Percentiles rank a stretch among this genome's conserved stretches.
Conservation (phyloP, 2,113 vertebrate genomes). For the Ciconia boyciana region DNA sequence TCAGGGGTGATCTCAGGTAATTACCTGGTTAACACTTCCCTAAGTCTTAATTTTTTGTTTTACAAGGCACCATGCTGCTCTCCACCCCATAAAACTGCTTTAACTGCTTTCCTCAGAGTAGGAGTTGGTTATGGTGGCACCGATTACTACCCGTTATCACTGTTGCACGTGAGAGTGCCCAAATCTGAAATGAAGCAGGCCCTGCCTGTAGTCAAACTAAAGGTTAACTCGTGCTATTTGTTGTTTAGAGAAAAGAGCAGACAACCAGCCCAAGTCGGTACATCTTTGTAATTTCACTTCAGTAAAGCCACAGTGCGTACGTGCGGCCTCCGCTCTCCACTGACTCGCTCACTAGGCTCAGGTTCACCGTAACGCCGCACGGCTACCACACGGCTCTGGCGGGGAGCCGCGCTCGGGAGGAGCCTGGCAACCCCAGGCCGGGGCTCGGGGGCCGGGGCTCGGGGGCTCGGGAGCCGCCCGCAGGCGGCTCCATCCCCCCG, state of each 20-base stretch:
- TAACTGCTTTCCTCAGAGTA: neutral
- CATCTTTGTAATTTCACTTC: fast-evolving
- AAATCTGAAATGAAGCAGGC: neutral
- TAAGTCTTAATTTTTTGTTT: neutral
- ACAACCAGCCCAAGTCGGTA: neutral
- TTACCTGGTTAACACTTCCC: neutral
- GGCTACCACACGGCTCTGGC: neutral
- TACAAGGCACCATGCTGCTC: neutral
- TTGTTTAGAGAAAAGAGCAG: neutral
- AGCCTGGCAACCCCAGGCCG: no score
- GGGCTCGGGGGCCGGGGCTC: no score
- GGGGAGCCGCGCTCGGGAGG: no score
- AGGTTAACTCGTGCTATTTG: no score
- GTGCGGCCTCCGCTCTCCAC: fast-evolving
- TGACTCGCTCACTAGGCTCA: fast-evolving
- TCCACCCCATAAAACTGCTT: neutral
- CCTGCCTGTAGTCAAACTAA: neutral
- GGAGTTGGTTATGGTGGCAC: neutral
- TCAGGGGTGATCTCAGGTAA: neutral
- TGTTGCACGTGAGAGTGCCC: fast-evolving
- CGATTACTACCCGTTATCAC: fast-evolving
- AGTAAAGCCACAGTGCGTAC: fast-evolving
- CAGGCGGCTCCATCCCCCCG: neutral
- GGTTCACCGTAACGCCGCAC: fast-evolving
- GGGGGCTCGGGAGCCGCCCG: no score